Evolutionary conservation across 2,888 invertebrate species (phyloP), one percentile per base, ranked within the genome.

Genomic region (Microctonus aethiopoides): DNA sequence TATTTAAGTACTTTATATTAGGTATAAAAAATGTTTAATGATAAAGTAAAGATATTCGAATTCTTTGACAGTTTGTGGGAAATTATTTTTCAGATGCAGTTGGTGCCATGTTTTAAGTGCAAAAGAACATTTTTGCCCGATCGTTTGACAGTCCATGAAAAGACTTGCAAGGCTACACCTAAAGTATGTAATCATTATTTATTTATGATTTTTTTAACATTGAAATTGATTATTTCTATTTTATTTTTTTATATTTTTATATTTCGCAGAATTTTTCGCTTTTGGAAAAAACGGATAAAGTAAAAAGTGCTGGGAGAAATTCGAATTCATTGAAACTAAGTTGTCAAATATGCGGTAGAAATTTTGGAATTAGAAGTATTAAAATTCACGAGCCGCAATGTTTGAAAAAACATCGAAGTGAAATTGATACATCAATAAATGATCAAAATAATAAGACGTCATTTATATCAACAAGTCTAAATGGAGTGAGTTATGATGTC

Each of bases 41-140:
- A 13, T 4, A 29, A n/a, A n/a, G n/a, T n/a, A n/a, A n/a, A n/a
- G n/a, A n/a, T n/a, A 9, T 16, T 29, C 16, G 16, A 22, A 5
- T 24, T 52, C 20, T 51, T 11, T 39, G 24, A 46, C 9, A 63
- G 10, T 34, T 52, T 52, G 29, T 26, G 20, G 3, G 20, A 34
- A 51, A 51, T 29, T 51, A n/a, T 4, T n/a, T 70, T 85, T 52
- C 78, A 89, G 89, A 84, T 88, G 13, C 87, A 87, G 63, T 80
- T 93, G 76, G 86, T 91, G 24, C 89, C 91, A 1, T 93, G 93
- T 79, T 87, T 87, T 54, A 90, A 89, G 77, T 93, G 93, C 81
- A 90, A 90, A 10, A 87, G 93, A 59, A 92, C 92, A 29, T 93
- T 93, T 85, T 87, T 89, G 73, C 92, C 92, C 0, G 92, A 93